These are phyloP conservation scores for Trididemnum clinides DNA, from an alignment of 23 tunicate species.

Conservation along the genomic window DNA sequence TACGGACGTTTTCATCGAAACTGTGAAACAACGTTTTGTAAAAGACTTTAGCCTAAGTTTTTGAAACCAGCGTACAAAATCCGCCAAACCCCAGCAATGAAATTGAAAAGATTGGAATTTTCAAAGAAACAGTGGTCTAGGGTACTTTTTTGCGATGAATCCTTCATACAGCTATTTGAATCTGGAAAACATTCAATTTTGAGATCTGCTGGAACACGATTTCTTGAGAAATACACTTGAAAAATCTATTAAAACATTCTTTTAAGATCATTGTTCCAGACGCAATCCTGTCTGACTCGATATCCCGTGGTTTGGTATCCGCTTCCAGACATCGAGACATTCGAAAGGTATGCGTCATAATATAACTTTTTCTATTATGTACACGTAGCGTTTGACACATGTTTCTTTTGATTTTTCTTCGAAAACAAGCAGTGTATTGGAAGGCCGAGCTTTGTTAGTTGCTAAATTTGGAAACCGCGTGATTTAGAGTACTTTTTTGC, in stretches of 20 bases:
- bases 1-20: background rate
- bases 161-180: constrained; percentile 8
- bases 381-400: too few species aligned
- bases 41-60: constrained; percentile 4
- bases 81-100: constrained; percentile 25
- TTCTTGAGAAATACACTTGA: constrained; percentile 9
- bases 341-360: too few species aligned
- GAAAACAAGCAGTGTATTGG: too few species aligned
- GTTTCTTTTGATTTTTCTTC: too few species aligned
- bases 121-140: constrained; percentile 20
- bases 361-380: too few species aligned
- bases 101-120: background rate
- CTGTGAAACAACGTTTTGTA: constrained; percentile 19
- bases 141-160: constrained; percentile 23
- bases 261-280: too few species aligned
- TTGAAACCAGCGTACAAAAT: constrained; percentile 12
- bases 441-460: too few species aligned
- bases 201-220: constrained; percentile 7
- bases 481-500: too few species aligned
- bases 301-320: too few species aligned
- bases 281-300: too few species aligned
- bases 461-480: too few species aligned
- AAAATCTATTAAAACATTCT: constrained; percentile 21
- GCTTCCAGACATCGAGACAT: too few species aligned
- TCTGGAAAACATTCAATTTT: background rate